Conservation (phyloP, 2,888 invertebrate species). For the Emmelina monodactyla region DNA sequence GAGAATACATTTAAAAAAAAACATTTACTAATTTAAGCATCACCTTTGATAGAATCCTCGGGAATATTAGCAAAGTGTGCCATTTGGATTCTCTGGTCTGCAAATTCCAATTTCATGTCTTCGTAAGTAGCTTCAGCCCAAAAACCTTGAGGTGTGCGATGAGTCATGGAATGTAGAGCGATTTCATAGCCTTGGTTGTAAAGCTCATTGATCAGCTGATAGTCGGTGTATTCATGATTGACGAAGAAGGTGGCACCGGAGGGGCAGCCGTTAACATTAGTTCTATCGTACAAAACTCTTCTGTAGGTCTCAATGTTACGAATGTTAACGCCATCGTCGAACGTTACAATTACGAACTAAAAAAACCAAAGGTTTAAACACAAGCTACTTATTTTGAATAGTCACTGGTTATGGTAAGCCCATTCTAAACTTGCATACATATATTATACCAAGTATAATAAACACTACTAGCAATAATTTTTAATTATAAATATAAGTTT, state of each 20-base stretch:
- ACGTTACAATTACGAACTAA: constrained; percentile 72
- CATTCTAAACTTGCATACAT: too few relatives aligned
- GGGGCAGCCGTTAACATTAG: constrained; percentile 71
- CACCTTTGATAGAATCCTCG: constrained; percentile 33
- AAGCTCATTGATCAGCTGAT: constrained; percentile 67
- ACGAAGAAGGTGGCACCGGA: constrained; percentile 74
- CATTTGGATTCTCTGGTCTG: constrained; percentile 62
- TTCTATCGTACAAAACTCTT: constrained; percentile 48
- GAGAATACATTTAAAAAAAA: too few relatives aligned
- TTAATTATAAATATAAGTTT: too few relatives aligned
- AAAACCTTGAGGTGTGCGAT: constrained; percentile 57
- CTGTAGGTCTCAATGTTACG: constrained; percentile 64
- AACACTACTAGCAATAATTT: too few relatives aligned
- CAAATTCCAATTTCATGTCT: constrained; percentile 63
- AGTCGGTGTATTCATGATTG: constrained; percentile 77
- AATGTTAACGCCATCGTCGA: constrained; percentile 70
- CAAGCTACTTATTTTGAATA: too few relatives aligned
- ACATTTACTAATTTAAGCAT: constrained; percentile 3
- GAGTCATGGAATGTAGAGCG: constrained; percentile 73
- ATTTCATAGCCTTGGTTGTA: constrained; percentile 70
- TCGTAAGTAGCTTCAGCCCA: constrained; percentile 66
- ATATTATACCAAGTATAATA: too few relatives aligned
- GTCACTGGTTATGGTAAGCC: too few relatives aligned
- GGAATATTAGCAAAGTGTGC: constrained; percentile 63
- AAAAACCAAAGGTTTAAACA: constrained; percentile 17